Conservation (phyloP, 1,140 invertebrate species). For the Diorhabda carinulata region DNA sequence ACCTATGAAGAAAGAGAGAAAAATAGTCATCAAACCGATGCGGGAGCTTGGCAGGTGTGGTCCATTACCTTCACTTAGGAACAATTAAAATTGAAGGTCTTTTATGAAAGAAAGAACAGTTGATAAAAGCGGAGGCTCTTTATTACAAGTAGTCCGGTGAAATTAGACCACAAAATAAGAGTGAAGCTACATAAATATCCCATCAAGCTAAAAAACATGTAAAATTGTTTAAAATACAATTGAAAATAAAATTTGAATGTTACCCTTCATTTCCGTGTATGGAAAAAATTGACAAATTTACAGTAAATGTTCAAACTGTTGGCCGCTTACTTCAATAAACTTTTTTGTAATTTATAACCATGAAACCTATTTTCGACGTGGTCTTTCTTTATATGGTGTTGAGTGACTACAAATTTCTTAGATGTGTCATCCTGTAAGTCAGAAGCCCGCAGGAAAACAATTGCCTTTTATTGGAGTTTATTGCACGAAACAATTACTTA, state of each 20-base stretch:
- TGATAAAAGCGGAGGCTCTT: neutral
- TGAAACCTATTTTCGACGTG: no score
- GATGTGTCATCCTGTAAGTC: conserved; percentile 27
- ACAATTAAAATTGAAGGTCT: conserved; percentile 42
- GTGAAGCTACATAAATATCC: no score
- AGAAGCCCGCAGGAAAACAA: conserved; percentile 39
- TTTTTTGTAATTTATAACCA: no score
- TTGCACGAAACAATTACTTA: conserved; percentile 33
- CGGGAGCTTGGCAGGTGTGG: conserved; percentile 37
- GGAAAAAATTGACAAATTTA: no score
- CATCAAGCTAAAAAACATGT: no score
- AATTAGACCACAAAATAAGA: no score
- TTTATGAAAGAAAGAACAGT: conserved; percentile 25
- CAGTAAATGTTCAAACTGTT: no score
- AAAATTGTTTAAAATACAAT: no score
- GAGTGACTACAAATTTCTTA: neutral
- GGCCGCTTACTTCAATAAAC: no score
- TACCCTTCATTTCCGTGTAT: no score
- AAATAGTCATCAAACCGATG: conserved; percentile 22
- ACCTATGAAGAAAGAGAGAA: neutral
- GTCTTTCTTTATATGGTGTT: no score
- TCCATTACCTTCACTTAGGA: conserved; percentile 42
- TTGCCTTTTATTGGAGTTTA: conserved; percentile 40
- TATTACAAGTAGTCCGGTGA: neutral
- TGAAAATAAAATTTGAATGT: no score